Evolutionary conservation across 2,797 vertebrate species (phyloP), one percentile per base, ranked within the genome.

Genomic region (Pteropus rufus): DNA sequence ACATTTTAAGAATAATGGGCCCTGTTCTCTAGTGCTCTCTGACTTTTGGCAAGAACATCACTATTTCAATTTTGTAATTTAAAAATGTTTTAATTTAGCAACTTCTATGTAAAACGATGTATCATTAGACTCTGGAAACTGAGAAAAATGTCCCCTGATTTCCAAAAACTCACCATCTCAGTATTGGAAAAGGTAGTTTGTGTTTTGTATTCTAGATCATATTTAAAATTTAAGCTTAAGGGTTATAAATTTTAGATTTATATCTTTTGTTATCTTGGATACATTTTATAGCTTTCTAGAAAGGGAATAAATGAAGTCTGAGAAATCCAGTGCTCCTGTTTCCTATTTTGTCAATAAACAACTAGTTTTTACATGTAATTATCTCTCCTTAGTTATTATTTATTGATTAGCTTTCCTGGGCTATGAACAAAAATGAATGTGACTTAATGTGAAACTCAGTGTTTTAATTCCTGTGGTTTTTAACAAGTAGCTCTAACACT

Each of bases 61-160:
- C 54, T 46, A 79, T n/a, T 72, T 91, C 31, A 91, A 81, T 80
- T 80, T 94, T 58, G 12, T 54, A 80, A 73, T 84, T 64, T 79
- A 18, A 70, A 94, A 72, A 73, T 80, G 26, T 77, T 87, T 96
- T 83, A 75, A 89, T 26, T 94, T 83, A 96, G 60, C 18, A 84
- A 9, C 8, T 93, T 67, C 44, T 56, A 65, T 81, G 34, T 88
- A 84, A 89, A 75, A 41, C 29, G 67, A 39, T 79, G 2, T 84
- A 73, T 52, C 80, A 81, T 69, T 85, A 72, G 44, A 70, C 14
- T 56, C 23, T 84, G 21, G n/a, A 94, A 92, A 80, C 56, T n/a
- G 8, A 92, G 49, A 79, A 94, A 94, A 96, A 54, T 86, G 36
- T 52, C 41, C 19, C 36, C 5, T 34, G n/a, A 58, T 88, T 91